Evolutionary conservation across 2,113 vertebrate species (phyloP).

Genomic region (Sclerurus mexicanus): DNA sequence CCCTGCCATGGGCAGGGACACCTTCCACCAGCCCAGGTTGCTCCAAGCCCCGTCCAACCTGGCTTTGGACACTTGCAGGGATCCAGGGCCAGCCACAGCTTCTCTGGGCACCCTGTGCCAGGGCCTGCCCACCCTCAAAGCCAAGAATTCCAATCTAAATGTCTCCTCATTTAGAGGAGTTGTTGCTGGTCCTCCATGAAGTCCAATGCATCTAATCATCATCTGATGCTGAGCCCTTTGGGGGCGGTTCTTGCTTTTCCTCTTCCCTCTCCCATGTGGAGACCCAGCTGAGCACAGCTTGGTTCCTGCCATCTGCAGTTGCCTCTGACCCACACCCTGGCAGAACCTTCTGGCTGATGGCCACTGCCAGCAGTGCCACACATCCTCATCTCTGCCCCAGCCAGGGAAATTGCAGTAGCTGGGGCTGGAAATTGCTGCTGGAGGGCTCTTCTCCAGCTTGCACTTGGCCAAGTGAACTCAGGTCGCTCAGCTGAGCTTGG

Average conservation of each 20-base stretch:
- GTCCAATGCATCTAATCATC: background rate
- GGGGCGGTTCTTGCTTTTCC: background rate
- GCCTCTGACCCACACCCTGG: background rate
- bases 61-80: background rate
- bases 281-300: background rate
- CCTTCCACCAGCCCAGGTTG: background rate
- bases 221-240: accelerated
- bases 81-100: background rate
- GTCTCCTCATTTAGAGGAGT: background rate
- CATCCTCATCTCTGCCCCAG: accelerated
- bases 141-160: background rate
- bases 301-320: background rate
- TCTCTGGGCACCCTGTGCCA: background rate
- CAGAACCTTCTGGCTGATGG: background rate
- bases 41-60: background rate
- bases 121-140: background rate
- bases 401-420: accelerated
- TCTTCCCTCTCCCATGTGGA: background rate
- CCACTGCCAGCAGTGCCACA: background rate
- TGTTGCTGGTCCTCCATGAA: accelerated
- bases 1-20: background rate
- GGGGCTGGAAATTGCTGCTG: background rate
- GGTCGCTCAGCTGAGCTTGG: background rate
- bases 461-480: background rate
- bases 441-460: background rate